phyloP scores from a whole-genome alignment of 2,113 vertebrate species.

The Otolemur garnettii region DNA sequence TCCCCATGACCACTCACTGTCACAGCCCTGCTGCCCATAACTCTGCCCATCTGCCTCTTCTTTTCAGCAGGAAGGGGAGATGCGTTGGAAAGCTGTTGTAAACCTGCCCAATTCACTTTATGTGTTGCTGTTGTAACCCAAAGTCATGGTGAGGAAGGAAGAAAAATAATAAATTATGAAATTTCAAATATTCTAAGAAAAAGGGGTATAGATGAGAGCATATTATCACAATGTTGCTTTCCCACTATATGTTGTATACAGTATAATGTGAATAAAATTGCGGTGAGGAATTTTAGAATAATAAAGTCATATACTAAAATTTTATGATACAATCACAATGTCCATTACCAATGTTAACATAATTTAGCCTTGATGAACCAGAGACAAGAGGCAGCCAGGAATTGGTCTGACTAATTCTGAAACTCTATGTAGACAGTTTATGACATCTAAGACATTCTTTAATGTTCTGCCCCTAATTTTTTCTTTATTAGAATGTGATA shows the following conservation, averaged over 20 bases:
- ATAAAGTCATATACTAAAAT: neutral
- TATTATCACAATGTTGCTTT: neutral
- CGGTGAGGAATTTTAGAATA: constrained; percentile 6
- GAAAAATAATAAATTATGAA: neutral
- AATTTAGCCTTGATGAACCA: neutral
- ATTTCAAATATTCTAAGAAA: neutral
- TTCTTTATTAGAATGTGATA: neutral
- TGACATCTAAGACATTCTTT: neutral
- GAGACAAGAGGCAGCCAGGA: neutral
- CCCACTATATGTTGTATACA: neutral
- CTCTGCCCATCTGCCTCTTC: no score
- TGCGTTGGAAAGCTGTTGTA: neutral
- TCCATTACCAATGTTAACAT: neutral
- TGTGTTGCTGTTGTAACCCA: neutral
- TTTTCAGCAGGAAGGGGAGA: neutral
- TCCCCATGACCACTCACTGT: no score
- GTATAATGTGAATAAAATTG: neutral
- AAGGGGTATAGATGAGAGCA: neutral
- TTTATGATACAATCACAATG: neutral
- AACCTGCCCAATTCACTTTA: neutral
- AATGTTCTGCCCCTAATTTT: neutral
- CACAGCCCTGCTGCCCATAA: no score
- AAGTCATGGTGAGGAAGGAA: neutral
- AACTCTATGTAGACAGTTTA: neutral
- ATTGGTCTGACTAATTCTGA: neutral